A percentile compares a stretch with the other conserved stretches of the same genome.
phyloP scores from a whole-genome alignment of 2,888 invertebrate genomes.

The Pyrrhosoma nymphula region DNA sequence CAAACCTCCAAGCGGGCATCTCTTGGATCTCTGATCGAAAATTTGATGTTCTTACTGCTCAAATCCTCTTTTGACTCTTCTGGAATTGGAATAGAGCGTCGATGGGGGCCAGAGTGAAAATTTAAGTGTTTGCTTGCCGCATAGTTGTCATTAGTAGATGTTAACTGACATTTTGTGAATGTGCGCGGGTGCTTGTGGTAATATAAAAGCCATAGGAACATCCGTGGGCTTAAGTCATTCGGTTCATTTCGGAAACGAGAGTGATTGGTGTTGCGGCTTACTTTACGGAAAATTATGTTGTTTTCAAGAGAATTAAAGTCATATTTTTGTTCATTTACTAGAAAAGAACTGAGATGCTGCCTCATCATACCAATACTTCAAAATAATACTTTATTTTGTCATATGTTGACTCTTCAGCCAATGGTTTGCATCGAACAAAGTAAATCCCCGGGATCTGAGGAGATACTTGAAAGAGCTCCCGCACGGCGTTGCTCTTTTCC shows the following conservation, averaged over 20 bases:
- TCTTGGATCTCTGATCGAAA: not conserved
- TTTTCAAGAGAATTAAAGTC: too few species aligned
- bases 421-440: not conserved
- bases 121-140: not conserved
- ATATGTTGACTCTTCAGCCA: not conserved
- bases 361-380: too few species aligned
- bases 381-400: not conserved
- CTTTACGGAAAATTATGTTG: too few species aligned
- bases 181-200: too few species aligned
- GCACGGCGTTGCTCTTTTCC: not conserved
- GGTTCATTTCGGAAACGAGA: too few species aligned
- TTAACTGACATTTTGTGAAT: too few species aligned
- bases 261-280: too few species aligned
- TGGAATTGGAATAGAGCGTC: not conserved
- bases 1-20: not conserved
- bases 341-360: too few species aligned
- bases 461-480: not conserved
- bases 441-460: not conserved
- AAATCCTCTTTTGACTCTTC: not conserved
- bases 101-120: not conserved
- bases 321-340: too few species aligned
- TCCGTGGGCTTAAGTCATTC: too few species aligned
- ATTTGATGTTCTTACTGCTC: not conserved
- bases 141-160: too few species aligned
- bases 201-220: too few species aligned